Base-by-base conservation (phyloP, 2,797 vertebrate species). In the Gobio occitaniae region DNA sequence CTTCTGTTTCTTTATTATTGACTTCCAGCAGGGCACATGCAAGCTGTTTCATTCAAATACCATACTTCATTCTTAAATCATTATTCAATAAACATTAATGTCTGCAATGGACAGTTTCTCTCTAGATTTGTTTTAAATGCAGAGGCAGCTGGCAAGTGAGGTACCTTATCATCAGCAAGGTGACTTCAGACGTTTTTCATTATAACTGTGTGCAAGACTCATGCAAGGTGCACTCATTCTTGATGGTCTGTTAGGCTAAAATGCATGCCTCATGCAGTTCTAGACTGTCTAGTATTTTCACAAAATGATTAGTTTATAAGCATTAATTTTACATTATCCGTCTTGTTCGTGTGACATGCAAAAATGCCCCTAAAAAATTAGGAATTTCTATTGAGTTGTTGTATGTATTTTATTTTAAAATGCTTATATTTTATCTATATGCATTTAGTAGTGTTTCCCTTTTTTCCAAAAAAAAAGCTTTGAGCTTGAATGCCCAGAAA, bases 111-210 rank as follows among this genome's bases (percentile, higher is more conserved):
- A 10, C 16, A 41, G 4, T 41, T 41, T 59, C 12, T 52, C n/a
- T 80, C 66, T 69, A 5, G 38, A 25, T 54, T 29, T 59, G 15
- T 70, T 81, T 44, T 56, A 80, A 70, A 70, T 25, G 50, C 32
- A 41, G n/a, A 54, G 32, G 15, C 8, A 56, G 65, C 17, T 8
- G 17, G 3, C 50, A 8, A 11, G 7, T 32, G 25, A 78, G n/a
- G 13, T 80, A 52, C 12, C 32, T 16, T 41, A 25, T 25, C 25
- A 25, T 25, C 25, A 25, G 25, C 25, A 25, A 25, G 25, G 25
- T 25, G 25, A 19, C 2, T 47, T 65, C 9, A 50, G 15, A 32
- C 1, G 1, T 66, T 52, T 80, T 76, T 68, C 59, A 15, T 29
- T 63, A 63, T 29, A 63, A 61, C 6, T 66, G 61, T 9, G 21